Conservation (phyloP, 1,140 invertebrate species). For the Battus philenor region DNA sequence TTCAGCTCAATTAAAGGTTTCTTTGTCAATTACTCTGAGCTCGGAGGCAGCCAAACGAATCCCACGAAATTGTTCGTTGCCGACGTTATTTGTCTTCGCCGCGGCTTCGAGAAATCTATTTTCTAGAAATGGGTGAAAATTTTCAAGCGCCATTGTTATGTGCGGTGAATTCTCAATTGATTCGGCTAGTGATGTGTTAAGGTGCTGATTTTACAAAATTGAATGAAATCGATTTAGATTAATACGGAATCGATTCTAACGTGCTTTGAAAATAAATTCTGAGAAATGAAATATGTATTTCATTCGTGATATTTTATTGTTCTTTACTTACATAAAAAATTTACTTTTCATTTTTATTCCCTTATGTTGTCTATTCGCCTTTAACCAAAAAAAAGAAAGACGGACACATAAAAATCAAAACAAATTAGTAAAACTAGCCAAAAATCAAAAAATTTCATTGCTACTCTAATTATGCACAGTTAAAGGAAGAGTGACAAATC, state of each 20-base stretch:
- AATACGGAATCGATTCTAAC: background rate
- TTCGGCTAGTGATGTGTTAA: slow-evolving; percentile 6
- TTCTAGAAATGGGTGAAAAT: slow-evolving; percentile 47
- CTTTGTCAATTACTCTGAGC: background rate
- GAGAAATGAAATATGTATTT: background rate
- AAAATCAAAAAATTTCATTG: no score
- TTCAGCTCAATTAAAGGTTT: slow-evolving; percentile 4
- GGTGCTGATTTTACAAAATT: slow-evolving; percentile 1
- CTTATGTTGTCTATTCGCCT: no score
- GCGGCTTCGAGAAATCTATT: slow-evolving; percentile 36
- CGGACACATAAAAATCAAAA: no score
- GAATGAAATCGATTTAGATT: slow-evolving; percentile 1
- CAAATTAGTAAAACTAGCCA: no score
- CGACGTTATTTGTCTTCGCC: slow-evolving; percentile 37
- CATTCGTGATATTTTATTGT: slow-evolving; percentile 15
- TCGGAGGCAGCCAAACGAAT: slow-evolving; percentile 14
- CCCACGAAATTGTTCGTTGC: slow-evolving; percentile 21
- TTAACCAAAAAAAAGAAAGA: no score
- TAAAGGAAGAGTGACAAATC: no score
- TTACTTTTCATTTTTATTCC: no score
- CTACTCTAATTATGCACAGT: no score
- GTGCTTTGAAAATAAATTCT: background rate
- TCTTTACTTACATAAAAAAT: slow-evolving; percentile 21
- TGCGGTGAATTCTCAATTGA: slow-evolving; percentile 39
- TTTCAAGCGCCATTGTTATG: slow-evolving; percentile 37